Base-by-base conservation (phyloP, 1,140 invertebrate species). In the Drosophila seguyi region DNA sequence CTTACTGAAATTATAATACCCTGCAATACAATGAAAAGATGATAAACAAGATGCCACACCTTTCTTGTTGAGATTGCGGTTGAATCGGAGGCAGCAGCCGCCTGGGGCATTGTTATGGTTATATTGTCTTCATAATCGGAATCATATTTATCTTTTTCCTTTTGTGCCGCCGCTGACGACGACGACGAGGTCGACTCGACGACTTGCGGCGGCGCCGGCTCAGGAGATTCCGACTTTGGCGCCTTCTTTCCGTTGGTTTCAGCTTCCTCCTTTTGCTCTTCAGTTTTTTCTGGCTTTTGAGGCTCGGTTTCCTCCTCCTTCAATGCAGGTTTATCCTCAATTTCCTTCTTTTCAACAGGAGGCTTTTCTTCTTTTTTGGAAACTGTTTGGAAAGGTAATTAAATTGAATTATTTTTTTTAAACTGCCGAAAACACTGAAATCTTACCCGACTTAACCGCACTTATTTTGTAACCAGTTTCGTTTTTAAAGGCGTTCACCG, bases 401-500 rank as follows among this genome's bases (percentile, higher is more conserved):
- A 4, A 6, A 14, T 5, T 29, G 4, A 20, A 39, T 14, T 16
- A n/a, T 16, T 25, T 20, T 4, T 7, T 6, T 6, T 3, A 3
- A 4, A 5, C 4, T 4, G 0, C 14, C 1, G 13, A 11, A 2
- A 18, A 25, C 20, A 1, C 1, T 2, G 4, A 4, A 22, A n/a
- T 4, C 73, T 68, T 75, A 88, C 84, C 85, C 27, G 74, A 39
- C 45, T 85, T 88, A 20, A 73, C 61, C 6, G 83, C 31, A 31
- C 53, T 69, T 10, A 78, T 59, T 29, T 94, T 86, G 91, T 98
- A 98, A 0, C 97, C 97, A 27, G 97, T 98, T 84, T 98, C 96
- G 92, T 98, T 98, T 71, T 96, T 96, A 91, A 98, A 99, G 79
- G 96, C 96, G 48, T 95, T 95, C 2, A 99, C 98, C 13, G 97